These are phyloP conservation scores for Uloborus diversus DNA, from an alignment of 1,140 invertebrate genomes.

Conservation along the genomic window DNA sequence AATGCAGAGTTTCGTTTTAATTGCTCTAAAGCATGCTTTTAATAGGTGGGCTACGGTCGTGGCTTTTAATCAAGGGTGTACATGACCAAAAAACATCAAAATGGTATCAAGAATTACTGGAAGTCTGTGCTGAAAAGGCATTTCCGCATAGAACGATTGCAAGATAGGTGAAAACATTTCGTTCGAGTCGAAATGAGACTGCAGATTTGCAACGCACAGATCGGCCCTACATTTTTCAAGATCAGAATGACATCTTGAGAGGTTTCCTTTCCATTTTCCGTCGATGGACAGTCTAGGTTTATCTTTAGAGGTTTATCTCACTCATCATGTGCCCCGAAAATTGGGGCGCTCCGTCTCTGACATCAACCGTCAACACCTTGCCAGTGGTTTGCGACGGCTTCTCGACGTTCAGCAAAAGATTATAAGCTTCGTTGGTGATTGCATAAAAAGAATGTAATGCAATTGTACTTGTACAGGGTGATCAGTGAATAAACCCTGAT, in stretches of 20 bases:
- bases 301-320: neutral
- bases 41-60: neutral
- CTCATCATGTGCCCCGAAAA: neutral
- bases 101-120: neutral
- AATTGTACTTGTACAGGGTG: no score
- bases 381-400: neutral
- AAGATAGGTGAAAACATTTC: neutral
- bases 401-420: constrained; percentile 7
- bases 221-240: neutral
- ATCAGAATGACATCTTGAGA: neutral
- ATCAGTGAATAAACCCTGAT: no score
- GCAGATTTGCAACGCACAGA: neutral
- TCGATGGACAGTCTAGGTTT: neutral
- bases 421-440: no score
- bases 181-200: constrained; percentile 12
- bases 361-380: constrained; percentile 13
- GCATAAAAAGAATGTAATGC: no score
- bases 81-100: neutral
- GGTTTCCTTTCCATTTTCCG: neutral
- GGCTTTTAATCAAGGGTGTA: neutral
- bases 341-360: constrained; percentile 1
- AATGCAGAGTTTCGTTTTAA: neutral
- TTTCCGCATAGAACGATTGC: neutral
- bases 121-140: neutral
- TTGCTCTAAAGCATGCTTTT: neutral